Evolutionary conservation across 2,888 invertebrate species (phyloP), one percentile per base, ranked within the genome.

Genomic region (Tipula lateralis): DNA sequence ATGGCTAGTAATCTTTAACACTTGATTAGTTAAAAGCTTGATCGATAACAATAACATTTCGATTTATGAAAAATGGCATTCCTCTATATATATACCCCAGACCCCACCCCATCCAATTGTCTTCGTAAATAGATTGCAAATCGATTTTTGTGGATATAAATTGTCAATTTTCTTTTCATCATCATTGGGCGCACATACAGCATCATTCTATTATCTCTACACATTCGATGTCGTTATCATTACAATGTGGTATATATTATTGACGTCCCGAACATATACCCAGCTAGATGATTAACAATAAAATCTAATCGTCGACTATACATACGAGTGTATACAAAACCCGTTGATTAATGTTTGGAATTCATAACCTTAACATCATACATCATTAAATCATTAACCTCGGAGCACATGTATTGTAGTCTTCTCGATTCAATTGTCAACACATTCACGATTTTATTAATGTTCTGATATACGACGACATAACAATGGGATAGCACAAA

Each of bases 151-250:
- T 9, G 9, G 24, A 66, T 24, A 66, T 24, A 66, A 66, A 66
- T 66, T 66, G 66, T 66, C 66, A 66, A 66, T 66, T 66, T 66
- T 66, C 66, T 66, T 66, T 66, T 66, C 66, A 66, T 66, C 66
- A 24, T 66, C 39, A n/a, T n/a, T n/a, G n/a, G 13, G 39, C 9
- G 2, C 39, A 39, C 39, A n/a, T n/a, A n/a, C n/a, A 39, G 13
- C 13, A 13, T 39, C 39, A 39, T 39, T n/a, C n/a, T 66, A 66
- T 66, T 66, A 66, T 66, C 66, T 66, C n/a, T n/a, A n/a, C n/a
- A n/a, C n/a, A 66, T 66, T 66, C 66, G 24, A 66, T 24, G 66
- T 66, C 66, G 24, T 66, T 66, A 66, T 66, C 66, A 24, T 66
- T 13, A 66, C 66, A 24, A 9, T 66, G 24, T 66, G 66, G 24